Conservation (phyloP, 2,113 vertebrate species). For the Melanotaenia duboulayi region DNA sequence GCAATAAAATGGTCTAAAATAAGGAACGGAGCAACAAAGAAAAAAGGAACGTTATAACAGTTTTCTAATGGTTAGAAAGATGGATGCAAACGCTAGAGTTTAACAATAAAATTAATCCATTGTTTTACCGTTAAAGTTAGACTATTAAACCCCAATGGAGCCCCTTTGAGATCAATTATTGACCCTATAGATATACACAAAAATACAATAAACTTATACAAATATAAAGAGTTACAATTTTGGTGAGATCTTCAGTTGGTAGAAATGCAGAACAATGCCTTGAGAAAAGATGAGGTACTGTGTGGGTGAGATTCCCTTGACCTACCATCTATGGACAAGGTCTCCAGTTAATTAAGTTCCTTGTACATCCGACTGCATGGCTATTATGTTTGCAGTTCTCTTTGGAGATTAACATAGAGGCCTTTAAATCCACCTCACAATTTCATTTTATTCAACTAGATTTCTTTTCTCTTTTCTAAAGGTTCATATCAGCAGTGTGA, state of each 20-base stretch:
- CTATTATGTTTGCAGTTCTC: conserved; percentile 68
- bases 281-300: conserved; percentile 50
- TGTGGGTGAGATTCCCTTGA: conserved; percentile 71
- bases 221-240: conserved; percentile 52
- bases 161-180: neutral
- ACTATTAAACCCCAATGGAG: neutral
- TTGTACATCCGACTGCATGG: conserved; percentile 52
- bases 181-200: conserved; percentile 12
- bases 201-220: conserved; percentile 35
- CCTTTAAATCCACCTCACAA: conserved; percentile 60
- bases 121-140: no score
- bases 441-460: conserved; percentile 67
- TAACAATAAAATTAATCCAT: no score
- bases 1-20: neutral
- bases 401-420: conserved; percentile 67
- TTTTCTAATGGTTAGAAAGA: conserved; percentile 14
- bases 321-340: conserved; percentile 68
- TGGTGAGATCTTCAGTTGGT: conserved; percentile 35
- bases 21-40: neutral
- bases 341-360: conserved; percentile 73
- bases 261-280: conserved; percentile 50
- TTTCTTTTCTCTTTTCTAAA: conserved; percentile 61
- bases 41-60: conserved; percentile 10
- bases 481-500: conserved; percentile 58
- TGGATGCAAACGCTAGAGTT: no score